phyloP scores from a whole-genome alignment of 1,140 invertebrate genomes.

The Listronotus oregonensis region DNA sequence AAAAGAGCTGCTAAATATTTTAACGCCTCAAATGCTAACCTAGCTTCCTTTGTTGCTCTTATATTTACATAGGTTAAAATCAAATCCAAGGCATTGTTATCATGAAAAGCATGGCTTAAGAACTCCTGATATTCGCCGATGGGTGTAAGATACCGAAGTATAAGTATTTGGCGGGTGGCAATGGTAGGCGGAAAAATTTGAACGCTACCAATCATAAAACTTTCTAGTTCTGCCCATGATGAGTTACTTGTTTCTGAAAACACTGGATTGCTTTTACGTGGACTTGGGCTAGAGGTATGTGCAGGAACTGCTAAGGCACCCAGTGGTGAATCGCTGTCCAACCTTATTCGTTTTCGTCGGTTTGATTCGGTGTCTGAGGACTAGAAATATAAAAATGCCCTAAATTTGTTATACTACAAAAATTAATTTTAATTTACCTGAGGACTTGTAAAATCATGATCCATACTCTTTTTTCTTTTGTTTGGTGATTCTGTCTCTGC shows the following conservation, averaged over 20 bases:
- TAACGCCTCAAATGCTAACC: conserved; percentile 92
- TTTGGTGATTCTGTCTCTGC: neutral
- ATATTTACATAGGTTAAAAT: conserved; percentile 92
- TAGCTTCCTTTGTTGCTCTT: conserved; percentile 83
- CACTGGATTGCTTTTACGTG: conserved; percentile 22
- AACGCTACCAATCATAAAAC: conserved; percentile 78
- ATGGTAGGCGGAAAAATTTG: conserved; percentile 86
- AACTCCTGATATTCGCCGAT: conserved; percentile 98
- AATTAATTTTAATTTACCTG: conserved; percentile 3
- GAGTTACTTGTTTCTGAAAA: conserved; percentile 69
- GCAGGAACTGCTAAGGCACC: neutral
- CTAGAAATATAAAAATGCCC: conserved; percentile 13
- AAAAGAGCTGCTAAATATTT: conserved; percentile 91
- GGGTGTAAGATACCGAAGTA: conserved; percentile 89
- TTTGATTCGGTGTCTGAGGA: conserved; percentile 10
- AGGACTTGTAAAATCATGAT: conserved; percentile 20
- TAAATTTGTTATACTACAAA: neutral
- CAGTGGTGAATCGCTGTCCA: conserved; percentile 5
- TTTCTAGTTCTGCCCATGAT: conserved; percentile 89
- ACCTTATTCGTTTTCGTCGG: conserved; percentile 19
- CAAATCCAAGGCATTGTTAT: conserved; percentile 77
- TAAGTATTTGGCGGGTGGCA: conserved; percentile 88
- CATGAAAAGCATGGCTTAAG: conserved; percentile 85
- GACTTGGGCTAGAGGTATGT: conserved; percentile 11
- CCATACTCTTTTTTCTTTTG: conserved; percentile 18